These are phyloP conservation scores for Euproctis similis DNA, from an alignment of 2,888 invertebrate species.

Conservation along the genomic window DNA sequence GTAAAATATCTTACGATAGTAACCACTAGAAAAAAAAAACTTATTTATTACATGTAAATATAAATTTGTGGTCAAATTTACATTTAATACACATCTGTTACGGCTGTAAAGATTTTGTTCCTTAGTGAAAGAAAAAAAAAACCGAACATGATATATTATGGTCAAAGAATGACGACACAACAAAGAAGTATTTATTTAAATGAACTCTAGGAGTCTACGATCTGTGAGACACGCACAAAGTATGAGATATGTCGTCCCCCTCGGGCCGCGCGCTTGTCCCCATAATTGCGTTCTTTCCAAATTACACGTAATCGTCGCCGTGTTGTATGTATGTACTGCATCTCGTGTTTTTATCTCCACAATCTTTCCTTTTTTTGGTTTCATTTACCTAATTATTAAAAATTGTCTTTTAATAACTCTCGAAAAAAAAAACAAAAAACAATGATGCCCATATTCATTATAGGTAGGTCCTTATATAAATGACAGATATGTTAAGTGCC, in stretches of 20 bases:
- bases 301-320: constrained; percentile 44
- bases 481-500: constrained; percentile 5
- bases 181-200: constrained; percentile 28
- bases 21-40: no score
- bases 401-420: constrained; percentile 10
- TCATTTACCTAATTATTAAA: constrained; percentile 24
- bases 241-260: constrained; percentile 40
- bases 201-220: constrained; percentile 20
- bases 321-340: constrained; percentile 35
- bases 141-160: constrained; percentile 16
- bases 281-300: constrained; percentile 49
- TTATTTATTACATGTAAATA: no score
- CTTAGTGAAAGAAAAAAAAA: no score
- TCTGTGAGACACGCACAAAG: constrained; percentile 34
- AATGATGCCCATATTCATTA: no score
- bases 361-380: constrained; percentile 18
- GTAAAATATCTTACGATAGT: no score
- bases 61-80: no score
- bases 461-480: no score
- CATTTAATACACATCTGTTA: no score
- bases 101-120: no score
- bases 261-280: constrained; percentile 16
- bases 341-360: constrained; percentile 29
- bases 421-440: no score
- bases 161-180: no score